These are phyloP conservation scores for Dusona sp. DNA, from an alignment of 2,888 invertebrate species.

Conservation along the genomic window DNA sequence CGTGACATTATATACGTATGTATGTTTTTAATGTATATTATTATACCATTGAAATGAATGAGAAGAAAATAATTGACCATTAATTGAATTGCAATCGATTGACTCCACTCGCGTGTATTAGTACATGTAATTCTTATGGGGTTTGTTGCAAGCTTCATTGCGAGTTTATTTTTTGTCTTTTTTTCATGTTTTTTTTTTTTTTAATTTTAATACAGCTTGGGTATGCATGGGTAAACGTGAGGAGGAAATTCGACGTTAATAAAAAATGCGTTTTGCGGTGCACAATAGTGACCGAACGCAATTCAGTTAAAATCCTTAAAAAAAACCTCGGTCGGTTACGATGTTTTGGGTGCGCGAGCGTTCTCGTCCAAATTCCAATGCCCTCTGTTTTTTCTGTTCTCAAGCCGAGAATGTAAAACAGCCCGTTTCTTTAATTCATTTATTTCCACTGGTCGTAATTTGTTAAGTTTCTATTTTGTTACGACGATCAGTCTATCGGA, in stretches of 20 bases:
- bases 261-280: conserved; percentile 35
- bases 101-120: conserved; percentile 24
- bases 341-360: conserved; percentile 1
- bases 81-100: conserved; percentile 57
- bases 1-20: conserved; percentile 16
- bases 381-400: not conserved
- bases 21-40: conserved; percentile 37
- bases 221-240: conserved; percentile 22
- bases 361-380: not conserved
- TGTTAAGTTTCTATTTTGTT: not conserved
- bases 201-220: conserved; percentile 14
- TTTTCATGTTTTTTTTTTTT: not conserved
- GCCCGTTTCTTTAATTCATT: not conserved
- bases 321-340: not conserved
- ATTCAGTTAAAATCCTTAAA: conserved; percentile 7
- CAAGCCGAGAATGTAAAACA: not conserved
- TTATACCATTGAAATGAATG: conserved; percentile 47
- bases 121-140: conserved; percentile 1
- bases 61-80: conserved; percentile 66
- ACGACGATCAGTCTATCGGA: conserved; percentile 1
- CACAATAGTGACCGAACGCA: conserved; percentile 22
- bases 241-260: conserved; percentile 17
- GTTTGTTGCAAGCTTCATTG: conserved; percentile 22
- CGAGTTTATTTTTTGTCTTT: not conserved
- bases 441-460: not conserved